Conservation (phyloP, 2,888 invertebrate species). For the Merodon equestris region DNA sequence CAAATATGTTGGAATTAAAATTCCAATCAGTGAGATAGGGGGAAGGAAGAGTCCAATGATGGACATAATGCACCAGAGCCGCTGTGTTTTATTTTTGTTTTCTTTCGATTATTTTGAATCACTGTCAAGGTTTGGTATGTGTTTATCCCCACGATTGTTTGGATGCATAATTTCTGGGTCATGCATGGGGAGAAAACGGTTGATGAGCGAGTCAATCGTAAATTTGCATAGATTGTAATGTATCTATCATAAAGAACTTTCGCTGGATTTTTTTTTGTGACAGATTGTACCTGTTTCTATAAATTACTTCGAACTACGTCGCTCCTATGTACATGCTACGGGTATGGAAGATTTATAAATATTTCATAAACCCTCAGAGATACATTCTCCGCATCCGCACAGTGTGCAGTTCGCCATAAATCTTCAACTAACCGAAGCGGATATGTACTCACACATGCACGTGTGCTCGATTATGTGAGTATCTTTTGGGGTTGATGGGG, state of each 20-base stretch:
- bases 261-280: background rate
- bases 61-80: too few species aligned
- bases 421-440: conserved; percentile 50
- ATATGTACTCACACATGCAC: conserved; percentile 8
- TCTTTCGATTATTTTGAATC: conserved; percentile 1
- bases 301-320: conserved; percentile 45
- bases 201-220: background rate
- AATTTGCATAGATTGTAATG: conserved; percentile 38
- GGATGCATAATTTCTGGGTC: conserved; percentile 46
- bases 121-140: conserved; percentile 23
- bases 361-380: conserved; percentile 45
- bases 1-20: conserved; percentile 36
- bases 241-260: conserved; percentile 2
- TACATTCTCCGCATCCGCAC: conserved; percentile 44
- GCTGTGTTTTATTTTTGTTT: too few species aligned
- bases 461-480: too few species aligned
- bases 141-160: background rate
- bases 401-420: conserved; percentile 39
- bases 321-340: background rate
- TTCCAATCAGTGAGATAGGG: background rate
- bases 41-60: background rate
- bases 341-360: conserved; percentile 38
- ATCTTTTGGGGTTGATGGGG: conserved; percentile 31
- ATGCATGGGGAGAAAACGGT: background rate
- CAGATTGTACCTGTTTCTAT: conserved; percentile 24